Percentiles rank a stretch among this genome's conserved stretches.
Evolutionary conservation across 2,888 invertebrate genomes (phyloP).

Genomic region (Azorinus chamasolen): DNA sequence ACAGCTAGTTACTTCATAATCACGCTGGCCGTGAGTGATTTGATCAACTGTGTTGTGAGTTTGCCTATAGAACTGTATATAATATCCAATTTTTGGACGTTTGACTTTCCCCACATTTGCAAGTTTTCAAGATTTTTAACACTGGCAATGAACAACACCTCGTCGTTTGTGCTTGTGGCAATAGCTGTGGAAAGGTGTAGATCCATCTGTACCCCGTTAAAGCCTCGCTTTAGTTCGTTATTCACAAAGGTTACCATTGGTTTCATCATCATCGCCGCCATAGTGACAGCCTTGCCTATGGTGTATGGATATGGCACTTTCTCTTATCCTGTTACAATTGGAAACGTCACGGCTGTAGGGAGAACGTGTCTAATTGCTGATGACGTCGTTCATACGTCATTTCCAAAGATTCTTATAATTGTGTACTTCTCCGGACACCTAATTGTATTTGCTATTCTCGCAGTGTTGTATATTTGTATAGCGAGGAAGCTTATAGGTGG

Average conservation of each 20-base stretch:
- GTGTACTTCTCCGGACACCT: constrained; percentile 54
- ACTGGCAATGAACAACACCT: constrained; percentile 58
- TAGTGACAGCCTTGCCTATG: constrained; percentile 54
- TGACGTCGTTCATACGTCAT: constrained; percentile 31
- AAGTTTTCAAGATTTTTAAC: constrained; percentile 45
- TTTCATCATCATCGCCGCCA: constrained; percentile 22
- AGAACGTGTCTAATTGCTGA: constrained; percentile 59
- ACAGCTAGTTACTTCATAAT: constrained; percentile 61
- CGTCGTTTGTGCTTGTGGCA: constrained; percentile 51
- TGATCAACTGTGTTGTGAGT: constrained; percentile 47
- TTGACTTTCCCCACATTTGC: constrained; percentile 51
- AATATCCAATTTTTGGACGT: constrained; percentile 55
- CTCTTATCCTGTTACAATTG: constrained; percentile 19
- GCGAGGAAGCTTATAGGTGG: constrained; percentile 40
- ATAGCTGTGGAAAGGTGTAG: constrained; percentile 57
- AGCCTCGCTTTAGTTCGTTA: constrained; percentile 38
- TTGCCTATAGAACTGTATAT: constrained; percentile 51
- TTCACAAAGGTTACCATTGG: constrained; percentile 36
- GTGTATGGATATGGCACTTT: constrained; percentile 56
- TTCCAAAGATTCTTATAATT: constrained; percentile 43
- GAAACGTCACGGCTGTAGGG: constrained; percentile 35
- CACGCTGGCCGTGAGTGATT: constrained; percentile 50
- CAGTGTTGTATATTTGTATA: constrained; percentile 45
- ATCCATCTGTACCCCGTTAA: constrained; percentile 54
- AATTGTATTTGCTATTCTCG: constrained; percentile 37